Conservation (phyloP, 2,797 vertebrate species). For the Champsocephalus gunnari region DNA sequence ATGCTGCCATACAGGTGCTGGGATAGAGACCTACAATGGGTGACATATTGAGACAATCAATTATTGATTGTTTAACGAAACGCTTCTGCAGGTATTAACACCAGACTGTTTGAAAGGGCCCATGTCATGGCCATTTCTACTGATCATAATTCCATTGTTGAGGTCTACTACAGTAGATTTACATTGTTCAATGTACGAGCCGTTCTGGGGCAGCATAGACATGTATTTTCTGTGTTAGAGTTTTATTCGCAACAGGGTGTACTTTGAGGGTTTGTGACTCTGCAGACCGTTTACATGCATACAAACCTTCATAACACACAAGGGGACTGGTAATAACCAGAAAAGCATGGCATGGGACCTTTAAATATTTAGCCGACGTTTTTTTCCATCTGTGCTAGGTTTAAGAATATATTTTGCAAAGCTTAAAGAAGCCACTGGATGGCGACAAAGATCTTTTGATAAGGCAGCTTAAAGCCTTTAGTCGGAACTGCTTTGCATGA, state of each 20-base stretch:
- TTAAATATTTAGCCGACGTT: not conserved
- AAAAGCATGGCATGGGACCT: too few relatives aligned
- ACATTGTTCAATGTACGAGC: too few relatives aligned
- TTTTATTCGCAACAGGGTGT: too few relatives aligned
- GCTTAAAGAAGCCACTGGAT: constrained; percentile 41
- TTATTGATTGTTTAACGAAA: not conserved
- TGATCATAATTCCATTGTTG: too few relatives aligned
- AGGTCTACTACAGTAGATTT: too few relatives aligned
- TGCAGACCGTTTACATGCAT: too few relatives aligned
- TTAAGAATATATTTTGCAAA: not conserved
- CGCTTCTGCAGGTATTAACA: not conserved
- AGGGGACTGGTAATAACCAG: too few relatives aligned
- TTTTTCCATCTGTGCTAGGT: not conserved
- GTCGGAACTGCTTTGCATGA: not conserved
- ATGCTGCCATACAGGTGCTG: not conserved
- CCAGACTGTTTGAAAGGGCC: not conserved
- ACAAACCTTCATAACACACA: too few relatives aligned
- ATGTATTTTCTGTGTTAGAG: too few relatives aligned
- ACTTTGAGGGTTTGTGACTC: too few relatives aligned
- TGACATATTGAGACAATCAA: not conserved
- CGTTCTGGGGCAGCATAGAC: too few relatives aligned
- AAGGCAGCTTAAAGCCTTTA: not conserved
- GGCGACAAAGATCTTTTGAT: constrained; percentile 46
- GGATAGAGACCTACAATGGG: not conserved
- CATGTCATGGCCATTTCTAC: too few relatives aligned